Conservation (phyloP, 1,140 invertebrate species). For the Leptopilina clavipes region DNA sequence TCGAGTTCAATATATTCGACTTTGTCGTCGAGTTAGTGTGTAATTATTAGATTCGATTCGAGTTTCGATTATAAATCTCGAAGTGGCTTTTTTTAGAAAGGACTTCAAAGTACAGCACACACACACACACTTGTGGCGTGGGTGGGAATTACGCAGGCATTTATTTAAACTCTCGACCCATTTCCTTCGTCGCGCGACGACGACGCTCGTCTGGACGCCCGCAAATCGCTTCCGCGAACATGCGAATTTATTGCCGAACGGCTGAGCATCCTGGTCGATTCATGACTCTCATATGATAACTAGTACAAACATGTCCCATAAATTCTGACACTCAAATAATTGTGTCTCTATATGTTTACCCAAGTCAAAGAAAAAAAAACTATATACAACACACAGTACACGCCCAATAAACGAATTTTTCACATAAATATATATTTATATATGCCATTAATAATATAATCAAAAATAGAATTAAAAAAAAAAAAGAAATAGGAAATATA, state of each 20-base stretch:
- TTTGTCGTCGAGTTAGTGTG: background rate
- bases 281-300: slow-evolving; percentile 8
- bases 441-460: too few species aligned
- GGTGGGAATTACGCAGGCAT: slow-evolving; percentile 55
- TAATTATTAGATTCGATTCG: too few species aligned
- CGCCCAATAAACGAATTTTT: too few species aligned
- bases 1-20: too few species aligned
- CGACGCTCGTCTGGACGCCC: slow-evolving; percentile 37
- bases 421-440: too few species aligned
- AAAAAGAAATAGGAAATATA: too few species aligned
- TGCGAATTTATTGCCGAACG: slow-evolving; percentile 46
- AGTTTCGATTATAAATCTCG: too few species aligned
- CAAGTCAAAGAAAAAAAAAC: background rate
- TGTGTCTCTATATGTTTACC: background rate
- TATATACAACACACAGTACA: too few species aligned
- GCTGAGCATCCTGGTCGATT: slow-evolving; percentile 18
- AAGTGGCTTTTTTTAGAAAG: too few species aligned
- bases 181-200: slow-evolving; percentile 48
- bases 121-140: too few species aligned
- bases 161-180: slow-evolving; percentile 61
- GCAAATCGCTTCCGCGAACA: slow-evolving; percentile 44
- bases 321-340: slow-evolving; percentile 10
- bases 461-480: background rate
- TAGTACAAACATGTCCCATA: slow-evolving; percentile 5
- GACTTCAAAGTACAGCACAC: slow-evolving; percentile 24